These are phyloP conservation scores for Poecile atricapillus DNA, from an alignment of 2,113 vertebrate species.

Conservation along the genomic window DNA sequence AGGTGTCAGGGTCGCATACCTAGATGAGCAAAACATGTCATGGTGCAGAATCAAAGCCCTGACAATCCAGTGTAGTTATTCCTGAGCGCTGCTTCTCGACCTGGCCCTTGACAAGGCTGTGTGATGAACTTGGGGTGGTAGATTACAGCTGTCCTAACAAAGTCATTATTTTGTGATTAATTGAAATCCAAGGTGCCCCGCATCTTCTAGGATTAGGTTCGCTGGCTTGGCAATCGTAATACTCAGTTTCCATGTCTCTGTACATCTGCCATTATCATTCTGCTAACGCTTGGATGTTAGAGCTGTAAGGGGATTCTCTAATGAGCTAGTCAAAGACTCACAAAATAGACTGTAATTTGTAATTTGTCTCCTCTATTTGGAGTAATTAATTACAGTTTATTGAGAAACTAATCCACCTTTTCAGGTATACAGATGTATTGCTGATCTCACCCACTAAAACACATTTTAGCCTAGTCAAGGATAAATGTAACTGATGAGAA, in stretches of 20 bases:
- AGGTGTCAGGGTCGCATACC: not conserved
- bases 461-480: not conserved
- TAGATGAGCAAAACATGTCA: fast-evolving
- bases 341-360: conserved; percentile 34
- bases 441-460: conserved; percentile 43
- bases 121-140: not conserved
- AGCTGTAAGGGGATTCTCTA: conserved; percentile 37
- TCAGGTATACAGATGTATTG: not conserved
- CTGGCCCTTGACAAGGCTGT: not conserved
- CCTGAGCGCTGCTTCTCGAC: fast-evolving
- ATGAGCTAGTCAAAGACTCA: conserved; percentile 34
- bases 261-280: conserved; percentile 38
- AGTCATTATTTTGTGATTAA: not conserved
- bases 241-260: not conserved
- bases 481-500: not conserved
- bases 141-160: not conserved
- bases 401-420: conserved; percentile 55
- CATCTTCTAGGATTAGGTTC: conserved; percentile 1
- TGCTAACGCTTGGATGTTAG: conserved; percentile 20
- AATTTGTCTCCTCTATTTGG: conserved; percentile 31
- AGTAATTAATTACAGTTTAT: conserved; percentile 35
- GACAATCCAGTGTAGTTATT: fast-evolving
- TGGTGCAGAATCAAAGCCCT: not conserved
- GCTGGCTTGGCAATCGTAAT: not conserved
- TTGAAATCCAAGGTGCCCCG: not conserved